Evolutionary conservation across 1,140 invertebrate species (phyloP), one percentile per base, ranked within the genome.

Genomic region (Leptopilina boulardi): DNA sequence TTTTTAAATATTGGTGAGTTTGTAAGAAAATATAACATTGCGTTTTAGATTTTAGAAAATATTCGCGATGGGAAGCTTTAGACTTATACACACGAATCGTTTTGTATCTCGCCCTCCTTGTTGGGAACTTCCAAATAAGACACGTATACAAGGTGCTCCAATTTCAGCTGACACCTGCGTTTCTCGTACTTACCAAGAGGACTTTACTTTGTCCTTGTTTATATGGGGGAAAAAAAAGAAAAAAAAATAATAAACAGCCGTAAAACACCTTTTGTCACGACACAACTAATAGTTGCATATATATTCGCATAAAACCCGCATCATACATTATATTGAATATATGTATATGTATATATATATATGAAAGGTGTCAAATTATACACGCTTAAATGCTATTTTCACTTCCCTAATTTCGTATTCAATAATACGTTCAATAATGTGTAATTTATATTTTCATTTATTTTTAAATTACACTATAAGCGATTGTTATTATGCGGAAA

Each of bases 151-250:
- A 89, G 86, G 87, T 84, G 87, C 87, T 88, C 87, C 87, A 89
- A 89, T 88, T 89, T 89, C 87, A 85, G 81, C 87, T 86, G 87
- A 87, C 87, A 89, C 87, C 87, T 89, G 87, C 87, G 87, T 83
- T 89, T 87, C 86, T 82, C 87, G 82, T 75, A 75, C 74, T 51
- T 51, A 51, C n/a, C 3, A 2, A 6, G 19, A 77, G 74, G 59
- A 66, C 59, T 66, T 66, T 66, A 23, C 56, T 23, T 26, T 21
- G 56, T 66, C 11, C 59, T 30, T 30, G 23, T 26, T 66, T 30
- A 15, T 30, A 30, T 30, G 11, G 23, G 23, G 11, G 11, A 23
- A 30, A 13, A 66, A 66, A 21, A 13, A 26, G 23, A 30, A 66
- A 30, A 66, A 66, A 66, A 38, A 38, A 38, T 38, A 38, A 38